phyloP scores from a whole-genome alignment of 2,888 invertebrate genomes.

The Agrochola macilenta region DNA sequence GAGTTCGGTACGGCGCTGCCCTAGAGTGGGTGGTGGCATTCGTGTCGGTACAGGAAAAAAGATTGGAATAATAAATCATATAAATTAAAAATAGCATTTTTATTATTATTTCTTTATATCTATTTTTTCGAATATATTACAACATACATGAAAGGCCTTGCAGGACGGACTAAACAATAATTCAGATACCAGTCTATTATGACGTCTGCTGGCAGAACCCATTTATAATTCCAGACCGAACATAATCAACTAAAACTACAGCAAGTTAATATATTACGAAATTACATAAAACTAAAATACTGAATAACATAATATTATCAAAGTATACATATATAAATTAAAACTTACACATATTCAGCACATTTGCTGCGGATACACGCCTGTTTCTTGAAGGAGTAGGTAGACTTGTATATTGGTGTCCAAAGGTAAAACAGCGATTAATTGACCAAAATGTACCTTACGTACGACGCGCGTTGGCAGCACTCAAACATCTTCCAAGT shows the following conservation, averaged over 20 bases:
- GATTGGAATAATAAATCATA: conserved; percentile 90
- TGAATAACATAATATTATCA: conserved; percentile 17
- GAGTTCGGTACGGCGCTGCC: no score
- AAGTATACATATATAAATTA: conserved; percentile 39
- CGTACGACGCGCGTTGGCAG: not conserved
- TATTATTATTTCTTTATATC: conserved; percentile 51
- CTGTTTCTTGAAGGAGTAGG: not conserved
- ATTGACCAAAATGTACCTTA: not conserved
- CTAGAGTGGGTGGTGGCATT: no score
- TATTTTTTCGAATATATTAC: conserved; percentile 32
- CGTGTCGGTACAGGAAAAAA: conserved; percentile 79
- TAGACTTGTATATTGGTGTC: not conserved
- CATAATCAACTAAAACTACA: conserved; percentile 30
- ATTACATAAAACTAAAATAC: conserved; percentile 45
- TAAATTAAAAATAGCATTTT: conserved; percentile 79
- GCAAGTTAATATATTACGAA: conserved; percentile 26
- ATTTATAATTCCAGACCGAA: not conserved
- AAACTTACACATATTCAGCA: conserved; percentile 37
- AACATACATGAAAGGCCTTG: conserved; percentile 24
- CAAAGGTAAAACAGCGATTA: not conserved
- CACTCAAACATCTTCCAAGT: not conserved
- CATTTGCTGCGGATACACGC: not conserved
- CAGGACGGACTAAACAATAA: conserved; percentile 66
- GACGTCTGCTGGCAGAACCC: not conserved
- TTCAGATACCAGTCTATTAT: conserved; percentile 6